Evolutionary conservation across 2,888 invertebrate genomes (phyloP).

Genomic region (Ectemnius lituratus): DNA sequence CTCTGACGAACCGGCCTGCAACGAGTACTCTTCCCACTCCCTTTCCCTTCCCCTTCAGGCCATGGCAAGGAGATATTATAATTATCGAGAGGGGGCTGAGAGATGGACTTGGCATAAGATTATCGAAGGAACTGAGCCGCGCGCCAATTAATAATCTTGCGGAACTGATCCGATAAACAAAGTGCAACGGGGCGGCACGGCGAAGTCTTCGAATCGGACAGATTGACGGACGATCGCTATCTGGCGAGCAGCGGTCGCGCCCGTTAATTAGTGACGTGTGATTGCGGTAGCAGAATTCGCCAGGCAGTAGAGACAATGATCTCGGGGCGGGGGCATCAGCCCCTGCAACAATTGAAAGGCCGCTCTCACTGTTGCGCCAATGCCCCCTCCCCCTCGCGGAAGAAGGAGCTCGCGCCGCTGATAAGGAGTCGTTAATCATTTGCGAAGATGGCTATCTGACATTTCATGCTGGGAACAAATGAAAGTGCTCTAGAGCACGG

Average conservation of each 20-base stretch:
- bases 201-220: too few relatives aligned
- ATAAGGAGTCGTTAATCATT: constrained; percentile 47
- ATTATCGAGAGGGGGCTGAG: constrained; percentile 25
- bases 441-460: constrained; percentile 37
- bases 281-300: background rate
- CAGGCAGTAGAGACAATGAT: constrained; percentile 11
- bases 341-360: constrained; percentile 23
- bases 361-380: constrained; percentile 13
- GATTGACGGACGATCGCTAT: too few relatives aligned
- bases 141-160: too few relatives aligned
- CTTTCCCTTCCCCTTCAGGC: constrained; percentile 22
- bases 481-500: constrained; percentile 23
- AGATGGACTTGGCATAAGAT: too few relatives aligned
- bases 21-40: constrained; percentile 12
- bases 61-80: constrained; percentile 22
- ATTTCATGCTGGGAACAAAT: constrained; percentile 39
- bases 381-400: background rate
- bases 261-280: too few relatives aligned
- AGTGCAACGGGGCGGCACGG: too few relatives aligned
- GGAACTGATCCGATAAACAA: too few relatives aligned
- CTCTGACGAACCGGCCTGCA: constrained; percentile 47
- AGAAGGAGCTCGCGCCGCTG: constrained; percentile 11
- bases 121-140: too few relatives aligned
- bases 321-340: background rate
- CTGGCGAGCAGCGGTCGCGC: too few relatives aligned